Percentiles rank a stretch among this genome's conserved stretches.
phyloP scores from a whole-genome alignment of 2,797 vertebrate genomes.

The Gallinago nigripennis region DNA sequence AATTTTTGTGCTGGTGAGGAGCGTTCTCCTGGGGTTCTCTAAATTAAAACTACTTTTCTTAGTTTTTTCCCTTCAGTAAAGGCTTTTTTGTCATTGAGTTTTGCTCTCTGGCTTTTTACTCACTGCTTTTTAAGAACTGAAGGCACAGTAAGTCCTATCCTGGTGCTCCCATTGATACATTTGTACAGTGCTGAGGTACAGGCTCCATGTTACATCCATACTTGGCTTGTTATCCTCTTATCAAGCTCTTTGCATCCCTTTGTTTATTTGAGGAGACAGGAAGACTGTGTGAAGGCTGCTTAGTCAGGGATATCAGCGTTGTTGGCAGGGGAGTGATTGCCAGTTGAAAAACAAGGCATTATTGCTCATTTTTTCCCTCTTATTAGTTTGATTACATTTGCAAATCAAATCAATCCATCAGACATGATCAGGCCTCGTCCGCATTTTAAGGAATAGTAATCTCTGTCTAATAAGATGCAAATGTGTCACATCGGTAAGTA shows the following conservation, averaged over 20 bases:
- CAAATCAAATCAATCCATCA: conserved; percentile 99
- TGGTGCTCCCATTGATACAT: background rate
- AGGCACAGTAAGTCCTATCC: background rate
- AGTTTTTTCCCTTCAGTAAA: background rate
- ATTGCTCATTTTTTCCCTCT: conserved; percentile 95
- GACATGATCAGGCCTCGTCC: conserved; percentile 92
- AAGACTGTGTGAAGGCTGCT: conserved; percentile 82
- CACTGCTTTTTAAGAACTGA: background rate
- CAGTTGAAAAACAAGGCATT: conserved; percentile 96
- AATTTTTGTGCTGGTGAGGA: background rate
- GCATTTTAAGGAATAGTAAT: conserved; percentile 97
- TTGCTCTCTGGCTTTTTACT: background rate
- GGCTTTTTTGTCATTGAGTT: background rate
- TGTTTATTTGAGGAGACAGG: conserved; percentile 83
- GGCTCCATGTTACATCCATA: conserved; percentile 65
- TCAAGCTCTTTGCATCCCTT: conserved; percentile 82
- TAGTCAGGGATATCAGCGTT: conserved; percentile 87
- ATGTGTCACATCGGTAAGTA: conserved; percentile 97
- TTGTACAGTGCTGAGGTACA: conserved; percentile 15
- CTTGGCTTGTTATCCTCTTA: conserved; percentile 80
- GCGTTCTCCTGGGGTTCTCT: background rate
- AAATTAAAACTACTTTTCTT: background rate
- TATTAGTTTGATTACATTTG: conserved; percentile 99
- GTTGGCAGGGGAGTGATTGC: conserved; percentile 90
- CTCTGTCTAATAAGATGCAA: conserved; percentile 98